Evolutionary conservation across 2,797 vertebrate genomes (phyloP).

Genomic region (Sylvilagus floridanus): DNA sequence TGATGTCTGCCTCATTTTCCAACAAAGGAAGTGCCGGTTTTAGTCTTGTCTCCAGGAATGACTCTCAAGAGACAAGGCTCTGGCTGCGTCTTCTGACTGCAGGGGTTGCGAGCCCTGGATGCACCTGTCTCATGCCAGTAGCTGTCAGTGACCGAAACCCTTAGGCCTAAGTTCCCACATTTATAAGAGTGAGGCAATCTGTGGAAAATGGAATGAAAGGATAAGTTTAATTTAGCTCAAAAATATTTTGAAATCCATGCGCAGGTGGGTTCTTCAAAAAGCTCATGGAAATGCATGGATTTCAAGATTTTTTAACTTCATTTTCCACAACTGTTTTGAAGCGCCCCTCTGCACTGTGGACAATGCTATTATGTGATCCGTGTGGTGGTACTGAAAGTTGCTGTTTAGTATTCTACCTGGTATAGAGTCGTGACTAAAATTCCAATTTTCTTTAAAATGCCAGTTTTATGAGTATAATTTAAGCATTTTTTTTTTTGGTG

Average conservation of each 20-base stretch:
- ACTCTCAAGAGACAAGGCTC: background rate
- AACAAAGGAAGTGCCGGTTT: no score
- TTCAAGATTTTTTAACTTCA: no score
- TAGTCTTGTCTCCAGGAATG: background rate
- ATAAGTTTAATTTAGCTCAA: no score
- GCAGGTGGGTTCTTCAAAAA: no score
- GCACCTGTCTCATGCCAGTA: no score
- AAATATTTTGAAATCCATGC: no score
- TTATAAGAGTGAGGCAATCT: no score
- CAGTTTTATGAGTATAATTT: background rate
- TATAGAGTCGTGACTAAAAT: background rate
- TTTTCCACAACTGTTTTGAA: background rate
- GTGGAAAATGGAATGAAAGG: no score
- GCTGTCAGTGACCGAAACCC: background rate
- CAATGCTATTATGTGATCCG: background rate
- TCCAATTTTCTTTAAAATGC: background rate
- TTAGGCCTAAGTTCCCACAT: background rate
- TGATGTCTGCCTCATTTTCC: background rate
- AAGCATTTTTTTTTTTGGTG: background rate
- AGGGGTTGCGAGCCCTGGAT: rapidly evolving
- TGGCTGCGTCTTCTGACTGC: background rate
- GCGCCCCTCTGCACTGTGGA: background rate
- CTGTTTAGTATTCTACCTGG: background rate
- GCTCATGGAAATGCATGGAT: no score
- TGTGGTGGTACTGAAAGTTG: background rate